These are phyloP conservation scores for Nasonia oneida DNA, from an alignment of 2,888 invertebrate genomes.

Conservation along the genomic window DNA sequence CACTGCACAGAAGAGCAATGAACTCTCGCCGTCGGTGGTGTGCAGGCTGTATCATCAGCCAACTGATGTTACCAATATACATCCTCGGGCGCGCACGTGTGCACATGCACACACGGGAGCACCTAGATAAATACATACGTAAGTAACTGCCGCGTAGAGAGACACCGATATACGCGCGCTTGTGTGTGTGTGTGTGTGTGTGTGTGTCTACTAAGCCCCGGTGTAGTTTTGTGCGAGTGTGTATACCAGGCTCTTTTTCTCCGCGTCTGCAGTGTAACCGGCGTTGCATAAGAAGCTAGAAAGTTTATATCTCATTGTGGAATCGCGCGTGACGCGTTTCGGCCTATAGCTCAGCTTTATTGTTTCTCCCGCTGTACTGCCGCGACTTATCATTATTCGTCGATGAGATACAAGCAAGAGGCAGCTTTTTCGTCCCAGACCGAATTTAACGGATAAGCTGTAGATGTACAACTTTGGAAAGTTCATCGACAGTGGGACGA, in stretches of 20 bases:
- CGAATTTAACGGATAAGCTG: no score
- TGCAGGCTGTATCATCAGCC: constrained; percentile 74
- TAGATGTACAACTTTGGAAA: not conserved
- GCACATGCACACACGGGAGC: not conserved
- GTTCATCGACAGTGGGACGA: not conserved
- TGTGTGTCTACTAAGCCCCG: not conserved
- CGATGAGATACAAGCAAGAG: constrained; percentile 10
- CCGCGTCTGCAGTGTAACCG: constrained; percentile 9
- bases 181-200: not conserved
- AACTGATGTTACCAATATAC: constrained; percentile 76
- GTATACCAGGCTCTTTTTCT: constrained; percentile 12
- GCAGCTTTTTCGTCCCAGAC: no score
- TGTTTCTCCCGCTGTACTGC: not conserved
- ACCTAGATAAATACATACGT: constrained; percentile 5
- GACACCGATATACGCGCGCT: not conserved
- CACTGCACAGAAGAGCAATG: constrained; percentile 75
- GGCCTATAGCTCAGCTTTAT: not conserved
- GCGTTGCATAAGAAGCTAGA: constrained; percentile 56
- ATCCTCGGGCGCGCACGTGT: constrained; percentile 52
- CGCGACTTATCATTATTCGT: constrained; percentile 40
- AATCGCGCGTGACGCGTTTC: constrained; percentile 55
- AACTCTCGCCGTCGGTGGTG: constrained; percentile 72
- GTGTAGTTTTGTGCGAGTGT: not conserved
- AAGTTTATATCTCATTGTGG: constrained; percentile 38
- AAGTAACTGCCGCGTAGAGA: not conserved